Base-by-base conservation (phyloP, 2,888 invertebrate species). In the Caenorhabditis becei region DNA sequence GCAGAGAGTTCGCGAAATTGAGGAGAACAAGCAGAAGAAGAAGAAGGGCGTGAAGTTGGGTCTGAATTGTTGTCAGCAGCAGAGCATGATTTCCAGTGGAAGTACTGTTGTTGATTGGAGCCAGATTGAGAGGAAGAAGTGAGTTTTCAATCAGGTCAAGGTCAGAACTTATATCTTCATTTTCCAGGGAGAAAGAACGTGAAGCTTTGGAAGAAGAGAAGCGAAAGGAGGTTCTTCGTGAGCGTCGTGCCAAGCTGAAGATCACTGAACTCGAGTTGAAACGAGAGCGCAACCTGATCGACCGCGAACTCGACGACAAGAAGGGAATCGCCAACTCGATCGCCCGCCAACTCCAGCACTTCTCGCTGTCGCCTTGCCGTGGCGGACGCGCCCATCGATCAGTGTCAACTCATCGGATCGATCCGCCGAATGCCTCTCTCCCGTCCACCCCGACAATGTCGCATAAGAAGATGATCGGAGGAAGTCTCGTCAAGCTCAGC, bases 391-490 rank as follows among this genome's bases (percentile, higher is more conserved):
- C 63, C 26, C 77, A 61, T 63, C 75, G 70, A 62, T 65, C 70
- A 32, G 56, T 66, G 53, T 75, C 75, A 26, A 66, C 66, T 0
- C 82, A 74, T 74, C 74, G 77, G 7, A 72, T 71, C 26, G 79
- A 72, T 59, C 67, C 77, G 16, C 72, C 86, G 23, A 84, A 83
- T n/a, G 86, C 83, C 37, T 87, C 87, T 10, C 80, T 87, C 23
- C 84, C 87, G 5, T 82, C 87, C 1, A 86, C 87, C 14, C 87
- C 87, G 2, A 84, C 84, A 7, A 75, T 82, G 77, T 59, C 72
- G 11, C 70, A 75, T 37, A 75, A 71, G 56, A 70, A 66, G 49
- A 7, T 59, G 35, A 71, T 71, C 24, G 65, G 69, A 18, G 78
- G 78, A 61, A 71, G 71, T 66, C 44, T 78, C 18, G 63, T 58